Conservation (phyloP, 2,797 vertebrate species). For the Cichlasoma orientale region DNA sequence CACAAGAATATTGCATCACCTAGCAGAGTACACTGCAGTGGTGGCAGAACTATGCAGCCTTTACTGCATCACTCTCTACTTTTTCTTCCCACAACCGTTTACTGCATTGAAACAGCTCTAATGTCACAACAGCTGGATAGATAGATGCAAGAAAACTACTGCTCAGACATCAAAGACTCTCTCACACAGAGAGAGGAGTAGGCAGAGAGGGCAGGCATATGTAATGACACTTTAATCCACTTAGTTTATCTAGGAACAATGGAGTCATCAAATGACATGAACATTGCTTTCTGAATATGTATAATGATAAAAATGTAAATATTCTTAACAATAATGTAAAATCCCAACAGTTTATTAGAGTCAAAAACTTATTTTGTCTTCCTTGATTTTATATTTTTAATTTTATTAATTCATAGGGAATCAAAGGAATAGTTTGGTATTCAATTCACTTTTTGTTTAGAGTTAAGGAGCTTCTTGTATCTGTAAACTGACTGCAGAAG, state of each 20-base stretch:
- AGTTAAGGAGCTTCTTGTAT: neutral
- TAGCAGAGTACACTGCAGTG: constrained; percentile 29
- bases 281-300: neutral
- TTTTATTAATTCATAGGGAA: too few species aligned
- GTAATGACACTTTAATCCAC: constrained; percentile 5
- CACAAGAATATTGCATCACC: neutral
- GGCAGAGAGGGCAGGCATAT: neutral
- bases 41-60: constrained; percentile 33
- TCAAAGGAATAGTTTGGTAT: neutral
- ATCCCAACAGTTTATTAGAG: neutral
- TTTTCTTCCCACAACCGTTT: constrained; percentile 24
- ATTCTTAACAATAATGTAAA: neutral
- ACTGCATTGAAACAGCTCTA: constrained; percentile 26
- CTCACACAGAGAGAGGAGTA: neutral
- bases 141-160: neutral
- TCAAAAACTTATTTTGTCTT: neutral
- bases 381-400: neutral
- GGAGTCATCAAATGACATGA: constrained; percentile 3
- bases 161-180: constrained; percentile 6
- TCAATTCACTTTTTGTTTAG: neutral
- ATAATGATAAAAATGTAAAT: neutral
- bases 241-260: constrained; percentile 7
- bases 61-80: constrained; percentile 30
- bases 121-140: constrained; percentile 12
- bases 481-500: neutral